Evolutionary conservation across 2,113 vertebrate species (phyloP).

Genomic region (Chlorodrepanis virens): DNA sequence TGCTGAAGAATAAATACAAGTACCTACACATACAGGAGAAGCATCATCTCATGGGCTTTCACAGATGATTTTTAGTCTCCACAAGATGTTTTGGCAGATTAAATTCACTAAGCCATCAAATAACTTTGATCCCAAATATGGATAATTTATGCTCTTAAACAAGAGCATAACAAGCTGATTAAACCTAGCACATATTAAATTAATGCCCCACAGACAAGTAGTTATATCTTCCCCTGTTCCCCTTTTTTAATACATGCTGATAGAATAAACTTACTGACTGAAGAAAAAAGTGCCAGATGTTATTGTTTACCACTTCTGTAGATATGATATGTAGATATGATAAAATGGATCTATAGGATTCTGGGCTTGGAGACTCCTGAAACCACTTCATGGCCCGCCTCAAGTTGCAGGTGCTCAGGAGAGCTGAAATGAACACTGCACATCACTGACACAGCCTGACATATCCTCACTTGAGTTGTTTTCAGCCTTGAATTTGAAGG

Average conservation of each 20-base stretch:
- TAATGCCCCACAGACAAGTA: background rate
- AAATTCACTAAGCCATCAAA: background rate
- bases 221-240: background rate
- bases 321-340: background rate
- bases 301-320: background rate
- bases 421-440: rapidly evolving
- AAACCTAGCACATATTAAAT: background rate
- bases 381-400: background rate
- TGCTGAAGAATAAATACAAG: background rate
- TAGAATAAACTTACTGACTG: background rate
- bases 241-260: background rate
- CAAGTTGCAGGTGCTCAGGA: background rate
- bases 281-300: background rate
- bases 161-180: background rate
- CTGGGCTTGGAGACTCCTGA: background rate
- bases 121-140: background rate
- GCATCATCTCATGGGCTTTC: background rate
- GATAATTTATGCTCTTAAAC: background rate
- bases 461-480: background rate
- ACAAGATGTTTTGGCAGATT: background rate
- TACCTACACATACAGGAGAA: background rate
- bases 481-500: background rate
- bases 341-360: background rate
- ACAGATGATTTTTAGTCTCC: background rate
- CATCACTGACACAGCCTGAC: background rate